phyloP scores from a whole-genome alignment of 2,888 invertebrate genomes.

The Philaethria dido region DNA sequence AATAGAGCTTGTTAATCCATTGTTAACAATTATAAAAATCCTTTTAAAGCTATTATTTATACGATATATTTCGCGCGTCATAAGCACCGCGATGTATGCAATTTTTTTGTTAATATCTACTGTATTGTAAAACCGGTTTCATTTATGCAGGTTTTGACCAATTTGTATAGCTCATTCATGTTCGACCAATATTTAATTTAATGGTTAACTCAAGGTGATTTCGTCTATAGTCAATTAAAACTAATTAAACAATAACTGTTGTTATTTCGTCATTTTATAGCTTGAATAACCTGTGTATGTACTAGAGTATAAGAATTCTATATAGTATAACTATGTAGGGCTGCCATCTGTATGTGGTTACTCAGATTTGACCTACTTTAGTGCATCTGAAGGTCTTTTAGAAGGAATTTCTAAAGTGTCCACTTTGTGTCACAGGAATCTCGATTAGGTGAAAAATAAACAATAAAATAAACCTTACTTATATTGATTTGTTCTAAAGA shows the following conservation, averaged over 20 bases:
- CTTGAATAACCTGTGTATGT: not conserved
- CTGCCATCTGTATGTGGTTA: no score
- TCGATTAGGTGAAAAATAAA: no score
- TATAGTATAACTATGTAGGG: no score
- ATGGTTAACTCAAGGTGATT: slow-evolving; percentile 11
- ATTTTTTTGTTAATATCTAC: not conserved
- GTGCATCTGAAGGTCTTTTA: no score
- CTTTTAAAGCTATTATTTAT: not conserved
- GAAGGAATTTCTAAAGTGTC: no score
- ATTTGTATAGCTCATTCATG: not conserved
- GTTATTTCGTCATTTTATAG: not conserved
- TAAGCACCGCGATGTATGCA: not conserved
- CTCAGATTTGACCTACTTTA: no score
- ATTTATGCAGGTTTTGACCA: not conserved
- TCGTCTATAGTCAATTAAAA: slow-evolving; percentile 7
- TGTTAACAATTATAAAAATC: not conserved
- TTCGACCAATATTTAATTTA: not conserved
- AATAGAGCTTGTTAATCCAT: slow-evolving; percentile 2
- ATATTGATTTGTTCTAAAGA: no score
- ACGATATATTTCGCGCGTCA: slow-evolving; percentile 4
- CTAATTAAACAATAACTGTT: not conserved
- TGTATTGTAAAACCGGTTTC: slow-evolving; percentile 19
- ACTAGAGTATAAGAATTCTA: no score
- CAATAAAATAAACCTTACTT: no score
- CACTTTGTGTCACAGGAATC: no score